Conservation (phyloP, 2,797 vertebrate genomes). For the Gallinago stenura region DNA sequence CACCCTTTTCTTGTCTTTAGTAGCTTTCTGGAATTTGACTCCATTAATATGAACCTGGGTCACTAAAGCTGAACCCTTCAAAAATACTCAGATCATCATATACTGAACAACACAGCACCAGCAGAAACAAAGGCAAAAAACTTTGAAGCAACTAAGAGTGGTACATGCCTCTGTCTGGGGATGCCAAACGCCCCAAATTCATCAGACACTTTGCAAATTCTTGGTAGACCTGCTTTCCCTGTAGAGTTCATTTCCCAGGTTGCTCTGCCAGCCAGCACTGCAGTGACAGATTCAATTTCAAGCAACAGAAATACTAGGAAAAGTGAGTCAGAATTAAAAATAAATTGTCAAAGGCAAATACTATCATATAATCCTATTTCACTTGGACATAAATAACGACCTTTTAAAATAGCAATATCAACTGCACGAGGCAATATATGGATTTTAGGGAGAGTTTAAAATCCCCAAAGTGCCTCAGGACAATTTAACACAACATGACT, state of each 20-base stretch:
- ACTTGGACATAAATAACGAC: background rate
- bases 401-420: constrained; percentile 8
- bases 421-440: background rate
- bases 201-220: background rate
- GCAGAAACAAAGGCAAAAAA: background rate
- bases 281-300: background rate
- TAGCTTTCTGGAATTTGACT: background rate
- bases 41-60: background rate
- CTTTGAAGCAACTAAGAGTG: background rate
- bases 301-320: background rate
- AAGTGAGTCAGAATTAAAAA: constrained; percentile 21
- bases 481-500: background rate
- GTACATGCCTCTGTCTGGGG: background rate
- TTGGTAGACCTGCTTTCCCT: background rate
- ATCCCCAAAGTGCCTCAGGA: background rate
- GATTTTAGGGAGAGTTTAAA: background rate
- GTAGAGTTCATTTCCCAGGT: background rate
- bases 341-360: constrained; percentile 10
- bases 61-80: background rate
- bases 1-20: background rate
- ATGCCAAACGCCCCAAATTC: background rate
- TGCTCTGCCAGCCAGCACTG: background rate
- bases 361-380: background rate
- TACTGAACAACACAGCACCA: background rate
- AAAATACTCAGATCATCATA: background rate